Conservation (phyloP, 2,888 invertebrate genomes). For the Geotrupes spiniger region DNA sequence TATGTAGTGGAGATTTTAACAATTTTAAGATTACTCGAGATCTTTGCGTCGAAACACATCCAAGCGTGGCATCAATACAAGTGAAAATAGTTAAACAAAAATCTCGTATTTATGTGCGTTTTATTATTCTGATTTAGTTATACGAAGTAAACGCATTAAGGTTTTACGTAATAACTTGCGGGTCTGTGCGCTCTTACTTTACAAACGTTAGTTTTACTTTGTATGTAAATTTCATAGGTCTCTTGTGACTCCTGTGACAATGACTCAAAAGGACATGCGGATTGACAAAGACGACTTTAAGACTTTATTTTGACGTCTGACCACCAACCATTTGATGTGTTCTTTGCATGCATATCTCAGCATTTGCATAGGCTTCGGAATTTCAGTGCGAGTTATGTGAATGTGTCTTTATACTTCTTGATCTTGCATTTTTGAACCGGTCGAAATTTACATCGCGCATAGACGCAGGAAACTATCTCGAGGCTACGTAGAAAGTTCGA, state of each 20-base stretch:
- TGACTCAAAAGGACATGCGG: constrained; percentile 29
- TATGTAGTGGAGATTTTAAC: too few species aligned
- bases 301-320: constrained; percentile 34
- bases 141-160: too few species aligned
- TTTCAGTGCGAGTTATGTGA: constrained; percentile 16
- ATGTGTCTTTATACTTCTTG: constrained; percentile 18
- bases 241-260: constrained; percentile 25
- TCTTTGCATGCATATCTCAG: constrained; percentile 15
- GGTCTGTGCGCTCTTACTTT: not conserved
- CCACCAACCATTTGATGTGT: constrained; percentile 28
- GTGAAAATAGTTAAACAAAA: too few species aligned
- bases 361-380: constrained; percentile 20
- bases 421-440: constrained; percentile 5
- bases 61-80: too few species aligned
- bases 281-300: constrained; percentile 33
- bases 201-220: constrained; percentile 25
- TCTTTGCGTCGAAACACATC: too few species aligned
- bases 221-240: constrained; percentile 27
- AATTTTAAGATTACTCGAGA: too few species aligned
- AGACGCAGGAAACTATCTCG: too few species aligned
- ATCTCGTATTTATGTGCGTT: too few species aligned
- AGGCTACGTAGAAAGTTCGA: too few species aligned
- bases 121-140: too few species aligned
- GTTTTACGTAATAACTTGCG: too few species aligned
- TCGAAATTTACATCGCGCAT: not conserved